These are phyloP conservation scores for Mionectes macconnelli DNA, from an alignment of 2,113 vertebrate species.

Conservation along the genomic window DNA sequence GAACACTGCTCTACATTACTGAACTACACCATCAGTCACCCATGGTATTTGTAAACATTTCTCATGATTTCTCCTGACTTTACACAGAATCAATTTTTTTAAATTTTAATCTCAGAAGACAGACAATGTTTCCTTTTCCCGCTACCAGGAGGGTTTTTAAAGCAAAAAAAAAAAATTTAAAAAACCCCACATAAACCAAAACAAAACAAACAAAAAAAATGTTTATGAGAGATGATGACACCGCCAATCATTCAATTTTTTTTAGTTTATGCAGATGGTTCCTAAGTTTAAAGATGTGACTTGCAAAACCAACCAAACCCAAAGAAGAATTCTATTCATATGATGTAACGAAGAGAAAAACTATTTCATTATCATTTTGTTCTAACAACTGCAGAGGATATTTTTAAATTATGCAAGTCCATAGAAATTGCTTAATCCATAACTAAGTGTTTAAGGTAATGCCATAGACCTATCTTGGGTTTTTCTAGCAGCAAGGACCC, in stretches of 20 bases:
- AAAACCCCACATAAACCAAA: rapidly evolving
- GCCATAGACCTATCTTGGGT: not conserved
- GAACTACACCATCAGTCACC: not conserved
- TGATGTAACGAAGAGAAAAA: not conserved
- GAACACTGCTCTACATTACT: rapidly evolving
- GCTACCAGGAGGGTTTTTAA: not conserved
- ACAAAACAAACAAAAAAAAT: not conserved
- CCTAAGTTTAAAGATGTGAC: not conserved
- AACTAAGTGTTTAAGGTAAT: slow-evolving; percentile 35
- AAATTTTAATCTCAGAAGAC: not conserved
- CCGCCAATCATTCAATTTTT: not conserved
- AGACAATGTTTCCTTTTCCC: not conserved
- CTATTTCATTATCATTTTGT: not conserved
- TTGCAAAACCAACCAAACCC: not conserved
- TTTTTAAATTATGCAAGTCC: not conserved
- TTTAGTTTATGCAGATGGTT: rapidly evolving
- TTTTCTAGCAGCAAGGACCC: not conserved
- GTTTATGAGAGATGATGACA: not conserved
- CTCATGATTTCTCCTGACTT: not conserved
- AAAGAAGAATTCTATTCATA: not conserved
- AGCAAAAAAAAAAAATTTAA: not conserved
- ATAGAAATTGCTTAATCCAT: slow-evolving; percentile 30
- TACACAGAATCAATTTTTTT: not conserved
- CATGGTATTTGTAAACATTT: not conserved
- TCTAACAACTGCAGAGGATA: not conserved